phyloP scores from a whole-genome alignment of 2,888 invertebrate genomes.

The Apotomis capreana region DNA sequence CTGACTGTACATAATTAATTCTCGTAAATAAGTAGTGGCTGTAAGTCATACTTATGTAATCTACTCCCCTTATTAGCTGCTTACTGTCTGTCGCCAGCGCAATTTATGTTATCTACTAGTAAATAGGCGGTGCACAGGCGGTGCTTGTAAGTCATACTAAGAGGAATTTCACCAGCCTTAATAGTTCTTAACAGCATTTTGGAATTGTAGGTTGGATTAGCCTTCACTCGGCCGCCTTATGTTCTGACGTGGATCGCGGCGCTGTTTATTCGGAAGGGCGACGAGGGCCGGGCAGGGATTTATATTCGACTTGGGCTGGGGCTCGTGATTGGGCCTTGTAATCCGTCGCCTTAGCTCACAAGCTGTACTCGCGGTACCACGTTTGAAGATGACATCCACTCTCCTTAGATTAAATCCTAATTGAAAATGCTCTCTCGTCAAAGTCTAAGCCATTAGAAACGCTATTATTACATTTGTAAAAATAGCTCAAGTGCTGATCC shows the following conservation, averaged over 20 bases:
- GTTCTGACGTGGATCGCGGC: slow-evolving; percentile 66
- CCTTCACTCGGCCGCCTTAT: slow-evolving; percentile 57
- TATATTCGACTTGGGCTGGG: slow-evolving; percentile 68
- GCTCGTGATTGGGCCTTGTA: slow-evolving; percentile 64
- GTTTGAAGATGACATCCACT: slow-evolving; percentile 3
- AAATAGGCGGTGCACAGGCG: too few species aligned
- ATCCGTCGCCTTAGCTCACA: slow-evolving; percentile 50
- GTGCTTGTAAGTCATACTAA: background rate
- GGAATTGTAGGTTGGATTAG: slow-evolving; percentile 59
- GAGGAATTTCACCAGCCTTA: background rate
- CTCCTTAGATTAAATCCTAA: slow-evolving; percentile 1
- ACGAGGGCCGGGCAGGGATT: slow-evolving; percentile 66
- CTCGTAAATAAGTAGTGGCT: too few species aligned
- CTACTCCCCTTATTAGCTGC: too few species aligned
- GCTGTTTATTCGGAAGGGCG: slow-evolving; percentile 68
- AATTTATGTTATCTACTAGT: too few species aligned
- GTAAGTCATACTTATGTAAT: too few species aligned
- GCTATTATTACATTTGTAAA: too few species aligned
- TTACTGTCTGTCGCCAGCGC: too few species aligned
- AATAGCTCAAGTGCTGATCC: too few species aligned
- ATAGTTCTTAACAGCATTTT: slow-evolving; percentile 4
- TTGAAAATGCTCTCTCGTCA: background rate
- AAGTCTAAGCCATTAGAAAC: background rate
- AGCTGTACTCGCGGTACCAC: slow-evolving; percentile 12
- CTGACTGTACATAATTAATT: too few species aligned